Percentiles rank a stretch among this genome's conserved stretches.
phyloP scores from a whole-genome alignment of 35 echinoderm and acorn worm species.

The Hemicentrotus pulcherrimus region DNA sequence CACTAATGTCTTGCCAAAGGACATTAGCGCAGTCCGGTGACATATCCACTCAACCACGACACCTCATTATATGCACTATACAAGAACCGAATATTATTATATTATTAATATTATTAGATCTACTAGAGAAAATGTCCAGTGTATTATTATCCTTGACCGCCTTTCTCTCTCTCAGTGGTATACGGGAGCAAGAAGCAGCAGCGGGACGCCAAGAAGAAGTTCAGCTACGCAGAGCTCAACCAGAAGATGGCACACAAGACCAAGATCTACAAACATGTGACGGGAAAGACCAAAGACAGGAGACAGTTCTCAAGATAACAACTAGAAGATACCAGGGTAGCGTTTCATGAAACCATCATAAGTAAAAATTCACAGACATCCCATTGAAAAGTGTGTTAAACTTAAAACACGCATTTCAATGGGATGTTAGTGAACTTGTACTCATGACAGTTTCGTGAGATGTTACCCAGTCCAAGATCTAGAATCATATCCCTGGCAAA shows the following conservation, averaged over 20 bases:
- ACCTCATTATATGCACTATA: too few relatives aligned
- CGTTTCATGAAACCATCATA: too few relatives aligned
- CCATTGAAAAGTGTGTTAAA: too few relatives aligned
- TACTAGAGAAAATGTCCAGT: not conserved
- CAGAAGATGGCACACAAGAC: conserved; percentile 91
- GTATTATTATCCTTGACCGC: conserved; percentile 68
- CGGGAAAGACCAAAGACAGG: conserved; percentile 55
- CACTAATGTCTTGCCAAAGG: too few relatives aligned
- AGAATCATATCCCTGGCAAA: too few relatives aligned
- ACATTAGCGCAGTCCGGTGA: too few relatives aligned
- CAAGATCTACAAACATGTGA: conserved; percentile 91
- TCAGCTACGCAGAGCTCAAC: conserved; percentile 63
- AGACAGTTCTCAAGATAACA: conserved; percentile 74
- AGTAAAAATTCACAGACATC: too few relatives aligned
- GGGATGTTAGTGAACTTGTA: too few relatives aligned
- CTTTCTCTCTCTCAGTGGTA: conserved; percentile 68
- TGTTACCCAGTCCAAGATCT: not conserved
- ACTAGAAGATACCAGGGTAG: not conserved
- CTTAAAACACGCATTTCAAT: too few relatives aligned
- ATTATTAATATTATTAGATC: too few relatives aligned
- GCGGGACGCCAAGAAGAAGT: conserved; percentile 57
- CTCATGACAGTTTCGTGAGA: not conserved
- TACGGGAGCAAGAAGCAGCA: conserved; percentile 70
- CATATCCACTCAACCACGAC: too few relatives aligned
- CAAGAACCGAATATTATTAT: too few relatives aligned